phyloP scores from a whole-genome alignment of 2,113 vertebrate species.

The Calonectris borealis region DNA sequence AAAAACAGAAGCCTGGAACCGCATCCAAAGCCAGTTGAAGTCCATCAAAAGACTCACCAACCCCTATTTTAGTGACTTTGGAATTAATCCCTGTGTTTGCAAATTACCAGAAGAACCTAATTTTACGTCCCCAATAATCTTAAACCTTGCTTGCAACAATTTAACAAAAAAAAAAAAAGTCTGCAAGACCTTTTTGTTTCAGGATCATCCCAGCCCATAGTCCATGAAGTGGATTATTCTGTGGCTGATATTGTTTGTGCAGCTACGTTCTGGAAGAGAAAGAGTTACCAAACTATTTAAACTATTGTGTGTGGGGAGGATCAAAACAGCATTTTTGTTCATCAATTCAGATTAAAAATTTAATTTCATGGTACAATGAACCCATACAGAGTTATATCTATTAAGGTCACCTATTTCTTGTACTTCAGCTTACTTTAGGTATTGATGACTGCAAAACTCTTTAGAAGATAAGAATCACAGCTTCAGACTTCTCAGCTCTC shows the following conservation, averaged over 20 bases:
- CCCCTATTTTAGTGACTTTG: not conserved
- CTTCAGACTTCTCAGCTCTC: constrained; percentile 46
- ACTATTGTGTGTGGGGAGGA: constrained; percentile 43
- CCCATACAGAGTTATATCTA: constrained; percentile 73
- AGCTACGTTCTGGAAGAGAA: constrained; percentile 53
- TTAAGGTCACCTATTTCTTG: constrained; percentile 76
- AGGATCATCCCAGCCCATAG: not conserved
- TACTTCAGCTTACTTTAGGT: constrained; percentile 53
- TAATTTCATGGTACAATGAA: constrained; percentile 82
- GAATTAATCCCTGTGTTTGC: not conserved
- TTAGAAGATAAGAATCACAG: constrained; percentile 65
- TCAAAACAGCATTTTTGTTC: constrained; percentile 74
- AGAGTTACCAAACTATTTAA: constrained; percentile 66
- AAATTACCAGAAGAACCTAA: not conserved
- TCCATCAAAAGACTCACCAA: not conserved
- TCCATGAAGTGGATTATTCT: not conserved
- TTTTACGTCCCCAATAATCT: not conserved
- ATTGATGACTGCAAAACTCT: constrained; percentile 68
- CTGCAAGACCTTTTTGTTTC: not conserved
- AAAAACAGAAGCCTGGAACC: not conserved
- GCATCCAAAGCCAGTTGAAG: not conserved
- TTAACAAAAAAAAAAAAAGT: not conserved
- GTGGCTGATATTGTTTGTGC: not conserved
- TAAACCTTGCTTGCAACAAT: not conserved
- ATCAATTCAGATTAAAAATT: constrained; percentile 83